These are phyloP conservation scores for Clarias pachynema DNA, from an alignment of 2,797 vertebrate genomes.

Conservation along the genomic window DNA sequence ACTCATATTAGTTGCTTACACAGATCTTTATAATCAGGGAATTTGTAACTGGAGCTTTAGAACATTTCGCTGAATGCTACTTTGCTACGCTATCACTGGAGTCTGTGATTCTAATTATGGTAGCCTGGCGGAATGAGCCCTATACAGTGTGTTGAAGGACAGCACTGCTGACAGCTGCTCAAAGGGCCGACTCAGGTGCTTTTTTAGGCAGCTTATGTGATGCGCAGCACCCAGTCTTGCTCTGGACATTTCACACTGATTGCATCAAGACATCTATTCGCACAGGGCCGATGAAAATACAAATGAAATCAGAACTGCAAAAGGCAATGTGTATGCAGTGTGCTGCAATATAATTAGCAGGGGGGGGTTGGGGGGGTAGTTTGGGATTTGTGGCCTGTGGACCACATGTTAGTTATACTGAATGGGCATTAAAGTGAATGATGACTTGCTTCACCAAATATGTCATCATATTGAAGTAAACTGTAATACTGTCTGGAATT, in stretches of 20 bases:
- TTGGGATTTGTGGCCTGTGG: not conserved
- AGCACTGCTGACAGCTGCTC: conserved; percentile 63
- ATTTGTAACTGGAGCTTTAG: not conserved
- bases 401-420: not conserved
- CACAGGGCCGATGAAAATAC: conserved; percentile 6
- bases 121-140: conserved; percentile 17
- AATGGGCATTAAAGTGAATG: not conserved
- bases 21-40: not conserved
- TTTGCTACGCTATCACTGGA: not conserved
- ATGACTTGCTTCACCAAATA: not conserved
- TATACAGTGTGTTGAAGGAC: conserved; percentile 37
- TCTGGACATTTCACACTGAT: conserved; percentile 27
- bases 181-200: conserved; percentile 30
- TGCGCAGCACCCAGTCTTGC: conserved; percentile 16
- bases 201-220: conserved; percentile 27
- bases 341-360: conserved; percentile 25
- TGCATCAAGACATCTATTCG: conserved; percentile 4
- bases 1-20: not conserved
- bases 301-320: conserved; percentile 12
- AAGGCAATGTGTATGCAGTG: conserved; percentile 8
- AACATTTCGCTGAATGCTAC: conserved; percentile 7
- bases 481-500: not conserved
- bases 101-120: conserved; percentile 9
- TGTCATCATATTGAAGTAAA: not conserved
- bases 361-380: not conserved